A percentile compares a stretch with the other conserved stretches of the same genome.
These are phyloP conservation scores for Charanyca ferruginea DNA, from an alignment of 2,888 invertebrate species.

Conservation along the genomic window DNA sequence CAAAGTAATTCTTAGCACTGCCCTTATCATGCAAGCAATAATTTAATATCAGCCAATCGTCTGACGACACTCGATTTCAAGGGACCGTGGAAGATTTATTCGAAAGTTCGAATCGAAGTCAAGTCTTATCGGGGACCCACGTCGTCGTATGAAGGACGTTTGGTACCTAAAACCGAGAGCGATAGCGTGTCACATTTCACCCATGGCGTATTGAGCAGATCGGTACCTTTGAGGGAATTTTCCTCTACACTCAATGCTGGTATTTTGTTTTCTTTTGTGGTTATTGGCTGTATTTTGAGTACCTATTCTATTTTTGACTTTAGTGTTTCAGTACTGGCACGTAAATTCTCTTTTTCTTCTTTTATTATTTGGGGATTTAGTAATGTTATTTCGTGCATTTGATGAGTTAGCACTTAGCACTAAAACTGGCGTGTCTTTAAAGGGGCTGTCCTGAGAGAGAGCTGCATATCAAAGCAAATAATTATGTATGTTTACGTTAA, in stretches of 20 bases:
- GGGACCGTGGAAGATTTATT: conserved; percentile 67
- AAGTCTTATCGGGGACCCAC: conserved; percentile 58
- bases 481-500: too few relatives aligned
- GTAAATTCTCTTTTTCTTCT: not conserved
- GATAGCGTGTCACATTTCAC: conserved; percentile 37
- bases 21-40: not conserved
- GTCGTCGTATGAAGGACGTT: conserved; percentile 44
- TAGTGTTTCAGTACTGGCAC: not conserved
- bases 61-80: conserved; percentile 19
- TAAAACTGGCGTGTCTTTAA: not conserved
- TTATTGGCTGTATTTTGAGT: conserved; percentile 36
- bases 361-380: not conserved
- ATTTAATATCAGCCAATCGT: conserved; percentile 37
- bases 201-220: conserved; percentile 25
- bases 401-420: not conserved
- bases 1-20: too few relatives aligned
- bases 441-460: too few relatives aligned
- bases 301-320: not conserved
- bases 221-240: conserved; percentile 23
- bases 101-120: conserved; percentile 54
- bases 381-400: not conserved
- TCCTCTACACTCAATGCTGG: conserved; percentile 22
- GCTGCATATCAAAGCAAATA: too few relatives aligned
- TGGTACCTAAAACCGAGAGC: conserved; percentile 26
- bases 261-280: conserved; percentile 27